Conservation (phyloP, 2,888 invertebrate species). For the Hymenopus coronatus region DNA sequence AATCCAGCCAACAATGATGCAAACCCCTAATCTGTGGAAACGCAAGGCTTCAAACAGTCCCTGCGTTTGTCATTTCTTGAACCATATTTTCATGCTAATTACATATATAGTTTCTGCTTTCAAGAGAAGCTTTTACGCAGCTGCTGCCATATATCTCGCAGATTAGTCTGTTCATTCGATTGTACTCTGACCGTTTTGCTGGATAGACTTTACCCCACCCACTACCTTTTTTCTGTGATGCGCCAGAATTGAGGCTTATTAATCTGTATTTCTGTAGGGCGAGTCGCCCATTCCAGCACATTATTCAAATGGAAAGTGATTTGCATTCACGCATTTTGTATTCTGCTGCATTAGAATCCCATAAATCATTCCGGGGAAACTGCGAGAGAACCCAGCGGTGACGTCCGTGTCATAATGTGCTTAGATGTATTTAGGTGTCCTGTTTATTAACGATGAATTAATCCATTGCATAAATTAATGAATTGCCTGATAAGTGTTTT, state of each 20-base stretch:
- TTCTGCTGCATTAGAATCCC: background rate
- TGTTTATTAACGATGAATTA: background rate
- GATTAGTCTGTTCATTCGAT: background rate
- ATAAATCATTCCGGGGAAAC: background rate
- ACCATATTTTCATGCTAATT: background rate
- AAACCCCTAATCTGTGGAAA: too few species aligned
- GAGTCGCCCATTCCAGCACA: background rate
- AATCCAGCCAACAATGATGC: too few species aligned
- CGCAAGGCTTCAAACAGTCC: background rate
- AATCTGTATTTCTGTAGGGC: background rate
- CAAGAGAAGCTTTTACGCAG: background rate
- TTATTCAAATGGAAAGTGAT: conserved; percentile 2
- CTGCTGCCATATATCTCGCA: background rate
- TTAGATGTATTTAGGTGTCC: background rate
- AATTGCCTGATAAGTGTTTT: background rate
- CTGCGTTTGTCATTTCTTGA: background rate
- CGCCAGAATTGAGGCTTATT: background rate
- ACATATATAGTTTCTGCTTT: background rate
- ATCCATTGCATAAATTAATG: background rate
- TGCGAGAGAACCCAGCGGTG: background rate
- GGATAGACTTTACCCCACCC: background rate
- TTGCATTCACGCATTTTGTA: background rate
- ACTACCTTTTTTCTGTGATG: background rate
- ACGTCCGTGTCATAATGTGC: background rate
- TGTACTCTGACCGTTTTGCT: background rate